Evolutionary conservation across 2,113 vertebrate genomes (phyloP).

Genomic region (Sula dactylatra): DNA sequence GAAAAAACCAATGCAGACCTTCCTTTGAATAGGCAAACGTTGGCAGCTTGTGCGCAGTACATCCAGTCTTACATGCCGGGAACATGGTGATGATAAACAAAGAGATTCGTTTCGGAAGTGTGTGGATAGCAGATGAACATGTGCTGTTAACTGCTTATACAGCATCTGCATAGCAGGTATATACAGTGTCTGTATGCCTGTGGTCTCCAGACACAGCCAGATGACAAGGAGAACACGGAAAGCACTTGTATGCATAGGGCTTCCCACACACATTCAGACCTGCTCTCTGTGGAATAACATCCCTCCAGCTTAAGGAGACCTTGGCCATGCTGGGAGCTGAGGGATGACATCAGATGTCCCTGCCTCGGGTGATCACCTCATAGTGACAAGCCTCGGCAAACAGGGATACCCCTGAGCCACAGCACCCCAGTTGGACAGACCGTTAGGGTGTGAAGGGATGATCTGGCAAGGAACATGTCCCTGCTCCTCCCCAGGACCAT

Average conservation of each 20-base stretch:
- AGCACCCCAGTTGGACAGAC: neutral
- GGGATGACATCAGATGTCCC: neutral
- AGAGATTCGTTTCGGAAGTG: neutral
- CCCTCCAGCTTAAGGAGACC: fast-evolving
- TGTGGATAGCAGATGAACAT: neutral
- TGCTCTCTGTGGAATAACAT: neutral
- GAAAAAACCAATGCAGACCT: neutral
- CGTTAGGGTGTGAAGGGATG: neutral
- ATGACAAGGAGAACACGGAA: fast-evolving
- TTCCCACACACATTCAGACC: neutral
- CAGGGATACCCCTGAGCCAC: neutral
- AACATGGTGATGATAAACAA: neutral
- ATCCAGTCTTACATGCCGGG: fast-evolving
- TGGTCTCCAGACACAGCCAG: neutral
- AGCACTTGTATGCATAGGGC: fast-evolving
- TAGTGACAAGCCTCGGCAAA: neutral
- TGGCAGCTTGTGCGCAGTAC: neutral
- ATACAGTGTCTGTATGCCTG: too few relatives aligned
- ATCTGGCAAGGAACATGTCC: neutral
- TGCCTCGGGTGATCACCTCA: neutral
- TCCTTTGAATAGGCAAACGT: neutral
- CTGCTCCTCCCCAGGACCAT: neutral
- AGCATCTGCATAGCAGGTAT: neutral
- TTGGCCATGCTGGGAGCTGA: fast-evolving
- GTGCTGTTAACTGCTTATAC: neutral